Conservation (phyloP, 2,888 invertebrate species). For the Perdita meconis region DNA sequence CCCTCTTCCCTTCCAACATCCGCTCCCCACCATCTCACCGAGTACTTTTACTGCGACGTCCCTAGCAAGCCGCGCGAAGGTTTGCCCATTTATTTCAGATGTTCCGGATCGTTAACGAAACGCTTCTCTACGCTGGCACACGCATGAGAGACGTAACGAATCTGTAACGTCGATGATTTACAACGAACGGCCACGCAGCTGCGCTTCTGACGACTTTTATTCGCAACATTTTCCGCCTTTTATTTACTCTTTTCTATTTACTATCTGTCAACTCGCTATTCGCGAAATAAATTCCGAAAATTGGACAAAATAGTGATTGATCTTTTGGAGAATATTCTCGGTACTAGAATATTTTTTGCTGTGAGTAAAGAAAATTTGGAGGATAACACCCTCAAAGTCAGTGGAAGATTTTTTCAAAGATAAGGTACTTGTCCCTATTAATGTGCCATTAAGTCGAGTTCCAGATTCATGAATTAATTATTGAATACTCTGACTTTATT, state of each 20-base stretch:
- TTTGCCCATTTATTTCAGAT: conserved; percentile 70
- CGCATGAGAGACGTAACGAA: conserved; percentile 58
- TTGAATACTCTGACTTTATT: no score
- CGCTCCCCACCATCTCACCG: conserved; percentile 26
- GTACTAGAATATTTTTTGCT: no score
- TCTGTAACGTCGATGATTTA: conserved; percentile 61
- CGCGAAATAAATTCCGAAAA: not conserved
- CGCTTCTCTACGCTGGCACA: conserved; percentile 33
- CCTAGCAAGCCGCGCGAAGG: conserved; percentile 25
- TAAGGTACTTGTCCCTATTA: no score
- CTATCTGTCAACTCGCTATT: not conserved
- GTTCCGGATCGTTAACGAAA: conserved; percentile 66
- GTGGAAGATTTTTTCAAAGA: no score
- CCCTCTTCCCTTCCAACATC: conserved; percentile 43
- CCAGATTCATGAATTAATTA: no score
- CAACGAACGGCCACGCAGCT: conserved; percentile 40
- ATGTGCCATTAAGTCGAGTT: no score
- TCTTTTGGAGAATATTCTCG: not conserved
- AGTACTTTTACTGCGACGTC: conserved; percentile 48
- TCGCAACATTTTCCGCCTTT: conserved; percentile 15
- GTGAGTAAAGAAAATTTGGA: no score
- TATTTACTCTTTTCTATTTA: conserved; percentile 9
- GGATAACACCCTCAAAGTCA: no score
- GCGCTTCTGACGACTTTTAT: conserved; percentile 32
- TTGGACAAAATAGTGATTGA: not conserved